Evolutionary conservation across 2,113 vertebrate species (phyloP), one percentile per base, ranked within the genome.

Genomic region (Mastomys coucha): DNA sequence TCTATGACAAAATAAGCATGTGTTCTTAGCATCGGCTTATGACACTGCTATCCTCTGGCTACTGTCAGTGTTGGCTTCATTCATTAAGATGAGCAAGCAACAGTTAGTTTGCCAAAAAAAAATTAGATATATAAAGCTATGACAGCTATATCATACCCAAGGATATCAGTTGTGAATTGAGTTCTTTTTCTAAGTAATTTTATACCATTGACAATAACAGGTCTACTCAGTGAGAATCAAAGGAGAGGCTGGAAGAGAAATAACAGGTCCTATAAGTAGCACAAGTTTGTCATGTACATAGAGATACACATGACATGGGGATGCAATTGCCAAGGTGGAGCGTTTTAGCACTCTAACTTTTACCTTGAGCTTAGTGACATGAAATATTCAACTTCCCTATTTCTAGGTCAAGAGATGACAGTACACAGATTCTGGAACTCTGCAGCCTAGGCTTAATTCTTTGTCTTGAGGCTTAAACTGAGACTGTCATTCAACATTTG

Each of bases 61-160:
- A 95, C 84, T 77, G 63, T 92, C 91, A 96, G 91, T 93, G 95
- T 91, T 95, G 90, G 96, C 96, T 97, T 97, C 97, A 98, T 98
- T 98, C 98, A 98, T 98, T 98, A 98, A 98, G 69, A 94, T 86
- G 97, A 98, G 98, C 97, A 98, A 97, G 65, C 77, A 97, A 96
- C 89, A 98, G 98, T 97, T 96, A 96, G 96, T 97, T 97, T 98
- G 98, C 31, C 95, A 70, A 98, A 98, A 98, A 65, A 97, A 98
- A 98, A 97, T 97, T 92, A 98, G 93, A 95, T 98, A 95, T 92
- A 96, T 67, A 97, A 97, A 98, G 45, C 45, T 45, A 45, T 45
- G 45, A 10, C 95, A 98, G 92, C 80, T 92, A 91, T 90, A 95
- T 92, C 94, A 92, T 94, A 96, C 73, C 88, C 93, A 93, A 58